Percentiles rank a stretch among this genome's conserved stretches.
Evolutionary conservation across 1,140 invertebrate genomes (phyloP).

Genomic region (Portunus trituberculatus): DNA sequence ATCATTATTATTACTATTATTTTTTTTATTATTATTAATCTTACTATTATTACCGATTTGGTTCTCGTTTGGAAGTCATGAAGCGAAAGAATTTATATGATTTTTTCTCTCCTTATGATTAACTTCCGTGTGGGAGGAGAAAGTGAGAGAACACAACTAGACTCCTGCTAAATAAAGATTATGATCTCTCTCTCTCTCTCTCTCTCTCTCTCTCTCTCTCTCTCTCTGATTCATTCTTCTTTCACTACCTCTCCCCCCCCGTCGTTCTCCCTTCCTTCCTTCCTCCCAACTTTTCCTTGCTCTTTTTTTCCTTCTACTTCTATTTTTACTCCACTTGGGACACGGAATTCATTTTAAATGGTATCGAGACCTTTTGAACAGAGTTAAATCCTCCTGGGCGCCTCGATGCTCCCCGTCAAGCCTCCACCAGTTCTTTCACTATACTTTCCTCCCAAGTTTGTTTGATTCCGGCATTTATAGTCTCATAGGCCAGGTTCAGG

Average conservation of each 20-base stretch:
- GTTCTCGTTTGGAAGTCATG: no score
- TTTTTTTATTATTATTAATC: no score
- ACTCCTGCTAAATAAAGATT: not conserved
- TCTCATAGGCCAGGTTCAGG: not conserved
- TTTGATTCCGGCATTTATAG: not conserved
- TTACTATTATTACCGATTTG: no score
- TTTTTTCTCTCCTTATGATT: no score
- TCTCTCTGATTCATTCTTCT: not conserved
- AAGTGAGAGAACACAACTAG: not conserved
- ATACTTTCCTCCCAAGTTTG: not conserved
- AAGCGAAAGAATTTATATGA: no score
- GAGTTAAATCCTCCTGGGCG: not conserved
- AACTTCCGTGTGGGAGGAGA: not conserved
- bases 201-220: not conserved
- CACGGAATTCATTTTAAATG: conserved; percentile 35
- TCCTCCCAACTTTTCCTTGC: not conserved
- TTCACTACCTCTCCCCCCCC: not conserved
- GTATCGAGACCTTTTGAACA: conserved; percentile 23
- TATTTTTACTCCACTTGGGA: not conserved
- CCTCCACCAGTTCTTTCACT: not conserved
- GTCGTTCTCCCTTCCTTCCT: not conserved
- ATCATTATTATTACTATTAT: no score
- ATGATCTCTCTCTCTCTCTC: not conserved
- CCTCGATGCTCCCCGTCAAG: not conserved
- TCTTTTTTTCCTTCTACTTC: no score